Percentiles rank a stretch among this genome's conserved stretches.
Conservation (phyloP, 2,888 invertebrate species). For the Drosophila kanekoi region DNA sequence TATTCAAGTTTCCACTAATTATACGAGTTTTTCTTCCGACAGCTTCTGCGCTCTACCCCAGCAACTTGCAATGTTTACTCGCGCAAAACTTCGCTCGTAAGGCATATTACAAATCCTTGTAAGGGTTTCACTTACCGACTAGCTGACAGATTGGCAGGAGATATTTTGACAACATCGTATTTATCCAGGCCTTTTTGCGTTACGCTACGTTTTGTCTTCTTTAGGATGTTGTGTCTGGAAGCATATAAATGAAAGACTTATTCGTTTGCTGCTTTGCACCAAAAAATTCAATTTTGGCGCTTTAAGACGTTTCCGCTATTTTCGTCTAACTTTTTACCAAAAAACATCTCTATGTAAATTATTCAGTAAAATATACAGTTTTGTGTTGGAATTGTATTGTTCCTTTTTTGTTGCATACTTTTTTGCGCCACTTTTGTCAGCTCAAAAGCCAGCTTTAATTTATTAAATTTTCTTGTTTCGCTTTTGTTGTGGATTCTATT, state of each 20-base stretch:
- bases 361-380: slow-evolving; percentile 46
- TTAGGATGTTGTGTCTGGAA: slow-evolving; percentile 3
- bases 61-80: slow-evolving; percentile 31
- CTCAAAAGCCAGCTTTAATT: slow-evolving; percentile 36
- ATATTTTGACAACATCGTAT: slow-evolving; percentile 41
- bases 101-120: slow-evolving; percentile 66
- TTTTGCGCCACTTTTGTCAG: slow-evolving; percentile 34
- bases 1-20: slow-evolving; percentile 68
- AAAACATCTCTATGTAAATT: slow-evolving; percentile 45
- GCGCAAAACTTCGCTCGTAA: slow-evolving; percentile 66
- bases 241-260: not conserved
- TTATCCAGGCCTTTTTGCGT: not conserved
- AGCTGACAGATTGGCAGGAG: slow-evolving; percentile 51
- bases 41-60: slow-evolving; percentile 4
- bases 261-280: slow-evolving; percentile 12
- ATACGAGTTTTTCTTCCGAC: slow-evolving; percentile 52
- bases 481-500: slow-evolving; percentile 37
- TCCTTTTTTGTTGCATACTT: slow-evolving; percentile 47
- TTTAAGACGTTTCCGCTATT: slow-evolving; percentile 38
- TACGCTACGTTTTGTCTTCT: not conserved
- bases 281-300: slow-evolving; percentile 1
- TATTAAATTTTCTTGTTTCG: slow-evolving; percentile 28
- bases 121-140: slow-evolving; percentile 52
- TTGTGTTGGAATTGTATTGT: slow-evolving; percentile 25
- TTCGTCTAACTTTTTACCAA: slow-evolving; percentile 51